Percentiles rank a stretch among this genome's conserved stretches.
Evolutionary conservation across 2,797 vertebrate genomes (phyloP).

Genomic region (Tiaroga cobitis): DNA sequence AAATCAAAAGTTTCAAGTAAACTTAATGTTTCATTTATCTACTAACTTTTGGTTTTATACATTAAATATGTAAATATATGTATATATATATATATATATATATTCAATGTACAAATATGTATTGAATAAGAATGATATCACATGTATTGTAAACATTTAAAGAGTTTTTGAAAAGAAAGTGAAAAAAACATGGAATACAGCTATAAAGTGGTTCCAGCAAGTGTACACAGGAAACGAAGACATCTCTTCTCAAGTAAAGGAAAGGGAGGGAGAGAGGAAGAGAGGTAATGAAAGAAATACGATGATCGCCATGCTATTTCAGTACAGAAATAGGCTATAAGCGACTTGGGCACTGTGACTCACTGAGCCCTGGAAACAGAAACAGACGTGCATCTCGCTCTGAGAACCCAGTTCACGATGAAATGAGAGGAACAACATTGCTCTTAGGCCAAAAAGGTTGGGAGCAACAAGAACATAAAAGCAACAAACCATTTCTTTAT

Average conservation of each 20-base stretch:
- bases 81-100: neutral
- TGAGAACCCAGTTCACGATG: slow-evolving; percentile 30
- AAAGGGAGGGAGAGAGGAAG: neutral
- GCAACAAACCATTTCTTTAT: neutral
- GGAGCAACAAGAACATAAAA: neutral
- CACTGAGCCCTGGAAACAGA: slow-evolving; percentile 23
- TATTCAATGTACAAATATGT: neutral
- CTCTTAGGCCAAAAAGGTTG: neutral
- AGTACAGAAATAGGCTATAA: slow-evolving; percentile 16
- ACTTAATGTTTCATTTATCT: no score
- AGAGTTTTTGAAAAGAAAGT: neutral
- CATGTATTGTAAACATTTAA: neutral
- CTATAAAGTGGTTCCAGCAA: slow-evolving; percentile 6
- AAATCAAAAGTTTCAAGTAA: no score
- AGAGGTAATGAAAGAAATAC: slow-evolving; percentile 30
- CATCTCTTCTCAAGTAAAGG: neutral
- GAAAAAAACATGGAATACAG: neutral
- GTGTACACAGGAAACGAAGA: neutral
- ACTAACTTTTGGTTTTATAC: no score
- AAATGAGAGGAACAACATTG: slow-evolving; percentile 21
- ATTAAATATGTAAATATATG: no score
- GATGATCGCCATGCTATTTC: slow-evolving; percentile 10
- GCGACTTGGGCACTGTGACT: slow-evolving; percentile 1
- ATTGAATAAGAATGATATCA: neutral
- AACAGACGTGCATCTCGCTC: slow-evolving; percentile 25